Evolutionary conservation across 2,113 vertebrate genomes (phyloP).

Genomic region (Hymenochirus boettgeri): DNA sequence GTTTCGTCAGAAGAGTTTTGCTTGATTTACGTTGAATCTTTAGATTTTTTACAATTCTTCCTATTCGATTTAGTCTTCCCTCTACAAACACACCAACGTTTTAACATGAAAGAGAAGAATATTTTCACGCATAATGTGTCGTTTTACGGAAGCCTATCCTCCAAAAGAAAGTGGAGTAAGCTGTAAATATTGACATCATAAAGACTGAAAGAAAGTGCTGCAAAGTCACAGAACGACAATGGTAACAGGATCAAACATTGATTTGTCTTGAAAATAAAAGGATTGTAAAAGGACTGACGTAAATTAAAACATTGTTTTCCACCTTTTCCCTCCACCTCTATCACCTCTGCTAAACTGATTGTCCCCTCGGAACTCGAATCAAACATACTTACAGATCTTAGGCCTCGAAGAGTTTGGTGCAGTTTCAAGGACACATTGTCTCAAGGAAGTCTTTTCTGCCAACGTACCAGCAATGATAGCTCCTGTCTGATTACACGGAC

Average conservation of each 20-base stretch:
- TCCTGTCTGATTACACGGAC: constrained; percentile 73
- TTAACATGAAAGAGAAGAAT: no score
- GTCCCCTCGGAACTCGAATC: constrained; percentile 68
- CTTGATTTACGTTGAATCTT: no score
- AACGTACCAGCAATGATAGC: constrained; percentile 73
- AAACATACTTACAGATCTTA: constrained; percentile 89
- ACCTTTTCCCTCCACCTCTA: constrained; percentile 51
- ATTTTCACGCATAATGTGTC: no score
- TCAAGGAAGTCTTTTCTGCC: constrained; percentile 76
- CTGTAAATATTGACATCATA: neutral
- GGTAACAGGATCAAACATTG: constrained; percentile 71
- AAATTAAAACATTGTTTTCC: neutral
- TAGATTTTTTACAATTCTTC: no score
- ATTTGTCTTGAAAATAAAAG: constrained; percentile 63
- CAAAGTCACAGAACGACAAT: constrained; percentile 57
- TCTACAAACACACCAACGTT: no score
- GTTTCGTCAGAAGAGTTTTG: no score
- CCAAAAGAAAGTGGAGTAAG: neutral
- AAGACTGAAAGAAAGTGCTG: constrained; percentile 51
- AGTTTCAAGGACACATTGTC: constrained; percentile 97
- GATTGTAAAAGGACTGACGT: no score
- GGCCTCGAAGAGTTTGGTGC: constrained; percentile 97
- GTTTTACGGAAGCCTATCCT: no score
- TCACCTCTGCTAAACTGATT: constrained; percentile 66
- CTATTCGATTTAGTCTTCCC: no score